phyloP scores from a whole-genome alignment of 1,140 invertebrate genomes.

The Amphibalanus amphitrite region DNA sequence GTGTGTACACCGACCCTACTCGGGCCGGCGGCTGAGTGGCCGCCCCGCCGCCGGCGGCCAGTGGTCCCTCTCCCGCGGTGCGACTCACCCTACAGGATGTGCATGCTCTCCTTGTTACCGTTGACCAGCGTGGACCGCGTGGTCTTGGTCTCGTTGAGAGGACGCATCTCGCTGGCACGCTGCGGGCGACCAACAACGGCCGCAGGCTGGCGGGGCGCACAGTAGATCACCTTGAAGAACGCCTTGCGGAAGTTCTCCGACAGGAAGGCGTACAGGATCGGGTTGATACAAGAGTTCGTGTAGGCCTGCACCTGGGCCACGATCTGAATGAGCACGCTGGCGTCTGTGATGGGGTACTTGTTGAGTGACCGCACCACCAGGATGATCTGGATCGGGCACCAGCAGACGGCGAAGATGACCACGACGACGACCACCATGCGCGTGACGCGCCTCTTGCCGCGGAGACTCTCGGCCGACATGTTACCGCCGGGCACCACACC shows the following conservation, averaged over 20 bases:
- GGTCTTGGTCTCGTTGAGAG: not conserved
- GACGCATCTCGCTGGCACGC: not conserved
- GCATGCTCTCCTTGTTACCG: not conserved
- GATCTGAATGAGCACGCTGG: slow-evolving; percentile 56
- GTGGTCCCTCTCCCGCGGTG: too few relatives aligned
- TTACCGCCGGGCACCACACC: slow-evolving; percentile 43
- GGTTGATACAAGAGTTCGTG: slow-evolving; percentile 87
- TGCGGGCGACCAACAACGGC: not conserved
- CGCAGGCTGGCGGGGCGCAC: not conserved
- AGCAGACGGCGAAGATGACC: slow-evolving; percentile 84
- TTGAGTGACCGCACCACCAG: slow-evolving; percentile 57
- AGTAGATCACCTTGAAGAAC: slow-evolving; percentile 42
- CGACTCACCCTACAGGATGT: not conserved
- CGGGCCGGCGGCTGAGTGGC: too few relatives aligned
- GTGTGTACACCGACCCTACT: too few relatives aligned
- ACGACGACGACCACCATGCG: slow-evolving; percentile 86
- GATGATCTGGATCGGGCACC: slow-evolving; percentile 82
- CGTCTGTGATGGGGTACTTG: slow-evolving; percentile 41
- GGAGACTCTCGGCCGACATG: slow-evolving; percentile 45
- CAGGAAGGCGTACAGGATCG: slow-evolving; percentile 83
- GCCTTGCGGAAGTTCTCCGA: slow-evolving; percentile 73
- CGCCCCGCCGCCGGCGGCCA: too few relatives aligned
- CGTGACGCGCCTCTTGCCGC: slow-evolving; percentile 78
- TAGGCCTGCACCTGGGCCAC: slow-evolving; percentile 80
- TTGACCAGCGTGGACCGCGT: not conserved